Evolutionary conservation across 2,888 invertebrate species (phyloP), one percentile per base, ranked within the genome.

Genomic region (Troglohyphantes excavatus): DNA sequence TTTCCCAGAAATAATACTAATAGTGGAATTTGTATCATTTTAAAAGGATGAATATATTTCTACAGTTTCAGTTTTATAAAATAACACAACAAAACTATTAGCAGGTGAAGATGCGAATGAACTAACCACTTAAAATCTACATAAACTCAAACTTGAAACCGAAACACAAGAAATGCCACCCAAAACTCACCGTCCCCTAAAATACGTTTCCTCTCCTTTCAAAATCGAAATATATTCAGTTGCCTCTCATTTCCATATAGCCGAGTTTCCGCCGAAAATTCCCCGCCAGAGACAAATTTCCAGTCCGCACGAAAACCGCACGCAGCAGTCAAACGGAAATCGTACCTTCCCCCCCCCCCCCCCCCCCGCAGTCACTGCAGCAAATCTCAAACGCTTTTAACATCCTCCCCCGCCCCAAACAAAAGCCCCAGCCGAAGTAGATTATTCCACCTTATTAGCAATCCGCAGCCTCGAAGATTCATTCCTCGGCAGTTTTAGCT

Each of bases 371-470:
- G 33, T 27, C 43, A 13, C 9, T 11, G 17, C 61, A 17, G 23
- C 21, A 23, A 53, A 63, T 26, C 13, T 26, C 63, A 6, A 59
- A 5, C 17, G n/a, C n/a, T n/a, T n/a, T n/a, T n/a, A n/a, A n/a
- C n/a, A n/a, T n/a, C n/a, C 23, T 46, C 21, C 72, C 17, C n/a
- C 46, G n/a, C n/a, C 13, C 17, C 0, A n/a, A 53, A 53, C 53
- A 53, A 53, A n/a, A 17, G 53, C 5, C 43, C 70, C 13, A n/a
- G n/a, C n/a, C 43, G 23, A 21, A 26, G 46, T 17, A 72, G 72
- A 72, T 72, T 72, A 72, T 46, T 72, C 72, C 46, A 46, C 72
- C 72, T 72, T 72, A 72, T 72, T 72, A 72, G 46, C 72, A 26
- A 72, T 72, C 43, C n/a, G 53, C 53, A 53, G 53, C 53, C n/a